Evolutionary conservation across 2,113 vertebrate species (phyloP), one percentile per base, ranked within the genome.

Genomic region (Syngnathoides biaculeatus): DNA sequence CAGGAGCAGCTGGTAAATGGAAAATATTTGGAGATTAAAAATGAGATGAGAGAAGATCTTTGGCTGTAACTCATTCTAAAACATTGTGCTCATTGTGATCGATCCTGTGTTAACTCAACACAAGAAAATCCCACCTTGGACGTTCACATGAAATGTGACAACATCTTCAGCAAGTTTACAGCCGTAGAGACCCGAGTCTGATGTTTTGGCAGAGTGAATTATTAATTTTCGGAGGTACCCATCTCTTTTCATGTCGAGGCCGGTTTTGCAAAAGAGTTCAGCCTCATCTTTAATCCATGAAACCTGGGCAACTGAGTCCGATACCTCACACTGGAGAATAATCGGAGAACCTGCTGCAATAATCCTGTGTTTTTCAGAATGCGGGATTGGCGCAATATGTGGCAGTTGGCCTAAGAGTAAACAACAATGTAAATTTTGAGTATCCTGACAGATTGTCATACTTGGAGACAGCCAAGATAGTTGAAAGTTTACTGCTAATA

Each of bases 241-340:
- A n/a, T 95, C 90, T 0, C 75, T 87, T 67, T 92, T 92, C 87
- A 96, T 91, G 75, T 90, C 88, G 68, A 96, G 84, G 59, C 91
- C 89, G 0, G 92, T 85, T 0, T 88, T 90, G 65, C 85, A 73
- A 64, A 89, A 93, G 67, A 96, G 92, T 68, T 97, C 94, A 79
- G 90, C 79, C 9, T 91, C 93, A 1, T 98, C 94, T 87, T 96
- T 96, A 84, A 92, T 93, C 95, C 96, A 98, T 75, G 91, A 86
- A 64, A 96, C 95, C 0, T 84, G 88, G 50, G 93, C 92, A 8
- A 80, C 80, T 0, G 79, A 82, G 1, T 93, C 86, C 8, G 94
- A 92, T 45, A 95, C 91, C 82, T 95, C 86, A 0, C 95, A 95
- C 74, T 87, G 88, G 67, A 98, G 92, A 56, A 94, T 92, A 82